Evolutionary conservation across 2,888 invertebrate genomes (phyloP).

Genomic region (Pegoplata infirma): DNA sequence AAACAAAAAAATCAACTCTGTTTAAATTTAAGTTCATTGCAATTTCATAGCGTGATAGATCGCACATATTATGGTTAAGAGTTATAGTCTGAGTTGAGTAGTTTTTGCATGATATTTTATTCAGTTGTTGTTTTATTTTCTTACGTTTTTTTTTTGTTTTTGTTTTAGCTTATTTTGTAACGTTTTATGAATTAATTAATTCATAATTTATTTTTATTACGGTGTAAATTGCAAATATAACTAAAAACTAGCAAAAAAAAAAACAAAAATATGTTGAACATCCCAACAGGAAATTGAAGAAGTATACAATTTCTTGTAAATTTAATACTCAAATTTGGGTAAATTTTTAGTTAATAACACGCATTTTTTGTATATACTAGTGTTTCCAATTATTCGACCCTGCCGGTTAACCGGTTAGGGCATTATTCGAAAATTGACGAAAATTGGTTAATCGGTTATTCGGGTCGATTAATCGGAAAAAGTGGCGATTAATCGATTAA

Average conservation of each 20-base stretch:
- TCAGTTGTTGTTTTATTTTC: not conserved
- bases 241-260: too few relatives aligned
- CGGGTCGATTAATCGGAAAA: too few relatives aligned
- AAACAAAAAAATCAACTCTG: constrained; percentile 24
- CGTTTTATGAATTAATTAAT: constrained; percentile 72
- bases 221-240: constrained; percentile 75
- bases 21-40: constrained; percentile 53
- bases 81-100: constrained; percentile 50
- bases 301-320: too few relatives aligned
- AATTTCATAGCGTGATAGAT: constrained; percentile 61
- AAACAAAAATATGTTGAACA: constrained; percentile 58
- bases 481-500: too few relatives aligned
- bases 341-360: too few relatives aligned
- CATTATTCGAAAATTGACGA: too few relatives aligned
- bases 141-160: not conserved
- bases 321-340: too few relatives aligned
- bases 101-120: constrained; percentile 51
- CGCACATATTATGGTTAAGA: constrained; percentile 47
- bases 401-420: too few relatives aligned
- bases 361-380: too few relatives aligned
- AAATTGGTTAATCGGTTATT: too few relatives aligned
- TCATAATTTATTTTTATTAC: constrained; percentile 71
- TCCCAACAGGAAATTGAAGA: too few relatives aligned
- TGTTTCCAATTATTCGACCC: too few relatives aligned
- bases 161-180: constrained; percentile 55